Base-by-base conservation (phyloP, 1,140 invertebrate species). In the Camponotus floridanus region DNA sequence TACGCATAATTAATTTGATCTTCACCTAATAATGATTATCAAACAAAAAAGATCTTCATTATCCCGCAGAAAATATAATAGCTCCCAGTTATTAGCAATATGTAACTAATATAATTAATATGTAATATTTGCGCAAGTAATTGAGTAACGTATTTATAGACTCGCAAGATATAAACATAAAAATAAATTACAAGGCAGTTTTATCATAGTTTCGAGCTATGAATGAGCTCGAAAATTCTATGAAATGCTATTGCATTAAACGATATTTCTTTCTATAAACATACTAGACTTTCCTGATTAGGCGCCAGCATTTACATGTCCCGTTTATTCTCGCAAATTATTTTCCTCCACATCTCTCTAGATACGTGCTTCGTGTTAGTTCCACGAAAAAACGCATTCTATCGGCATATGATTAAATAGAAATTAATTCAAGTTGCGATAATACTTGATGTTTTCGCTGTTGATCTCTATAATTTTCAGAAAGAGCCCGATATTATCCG, bases 251-350 rank as follows among this genome's bases (percentile, higher is more conserved):
- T 81, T 73, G 67, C 67, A 55, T 13, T 55, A 81, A 36, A 55
- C 55, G 79, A 74, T 68, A 83, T 83, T 57, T 71, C 74, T 48
- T 68, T 48, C 51, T 68, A 36, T 21, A 55, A 42, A 59, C 21
- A 18, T 39, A 39, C 31, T 36, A 45, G 59, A 71, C 55, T 81
- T 59, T 73, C 57, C 67, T 57, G 79, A 81, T 81, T 81, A 81
- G 65, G 78, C 51, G 65, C 67, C 65, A 39, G 55, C 79, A 45
- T 74, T 74, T 51, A 59, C 26, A 21, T 71, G 45, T 48, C 11
- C 21, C 57, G 55, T 15, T 73, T 87, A 71, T 86, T 87, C 67
- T 42, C 59, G 55, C 70, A 81, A 73, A 81, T 64, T 59, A 59
- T 84, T 51, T 76, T 65, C 13, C 18, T 42, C 59, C 9, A 55